Base-by-base conservation (phyloP, 37 sponge, comb jelly and placozoan species). In the Aplysina aerophoba region DNA sequence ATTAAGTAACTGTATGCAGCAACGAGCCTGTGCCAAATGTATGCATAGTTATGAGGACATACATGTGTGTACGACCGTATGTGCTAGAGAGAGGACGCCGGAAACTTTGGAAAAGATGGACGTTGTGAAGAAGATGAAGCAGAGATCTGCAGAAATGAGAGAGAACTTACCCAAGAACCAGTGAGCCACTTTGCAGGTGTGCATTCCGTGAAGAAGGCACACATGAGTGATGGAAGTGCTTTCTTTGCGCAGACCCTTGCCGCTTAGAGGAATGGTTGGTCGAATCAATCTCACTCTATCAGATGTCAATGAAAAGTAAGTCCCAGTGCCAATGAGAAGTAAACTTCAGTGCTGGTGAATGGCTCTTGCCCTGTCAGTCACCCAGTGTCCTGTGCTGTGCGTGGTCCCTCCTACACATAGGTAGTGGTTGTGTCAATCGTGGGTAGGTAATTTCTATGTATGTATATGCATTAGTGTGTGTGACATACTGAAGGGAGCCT, bases 161-260 rank as follows among this genome's bases (percentile, higher is more conserved):
- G 78, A 75, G 54, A 75, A 75, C 78, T 44, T 75, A 21, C 78
- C 78, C 20, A 75, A 75, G 78, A 50, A 75, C 78, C 78, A 75
- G 78, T 75, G 20, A 21, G 78, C 38, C 1, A 27, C 4, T 13
- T n/a, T 62, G 64, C 27, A 27, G 4, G 64, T 27, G 64, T 62
- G 64, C 4, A 6, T 62, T n/a, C 27, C n/a, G n/a, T 27, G 24
- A 14, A 62, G 64, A 4, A 44, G 50, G 50, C 50, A n/a, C n/a
- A n/a, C n/a, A 44, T 44, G 50, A 11, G 50, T 44, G 8, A 44
- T 8, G 50, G 8, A 11, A 8, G 50, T 44, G 50, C 50, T 8
- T 11, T 44, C 50, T 44, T n/a, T 44, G 20, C 12, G 53, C 12
- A 75, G 78, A 25, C 78, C 78, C 22, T 16, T 75, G 15, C 37